Base-by-base conservation (phyloP, 2,797 vertebrate genomes). In the Myripristis murdjan region DNA sequence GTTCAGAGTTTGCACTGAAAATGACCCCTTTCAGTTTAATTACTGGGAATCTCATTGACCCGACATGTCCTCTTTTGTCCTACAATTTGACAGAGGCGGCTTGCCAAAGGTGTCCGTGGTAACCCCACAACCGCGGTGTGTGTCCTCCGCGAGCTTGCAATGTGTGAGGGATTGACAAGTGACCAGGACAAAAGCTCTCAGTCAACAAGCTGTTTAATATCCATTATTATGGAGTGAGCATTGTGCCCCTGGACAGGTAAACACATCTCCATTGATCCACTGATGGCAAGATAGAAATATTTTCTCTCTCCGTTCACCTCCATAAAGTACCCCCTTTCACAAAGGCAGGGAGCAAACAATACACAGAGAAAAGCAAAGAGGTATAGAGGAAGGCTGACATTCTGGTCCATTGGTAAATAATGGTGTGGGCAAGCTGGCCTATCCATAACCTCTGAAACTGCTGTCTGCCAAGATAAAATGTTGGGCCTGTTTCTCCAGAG, bases 231-330 rank as follows among this genome's bases (percentile, higher is more conserved):
- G 87, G 90, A 93, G 93, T 96, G 96, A 95, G 95, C 96, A 95
- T 93, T 94, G 94, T 94, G 94, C 92, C 84, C 60, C 86, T 72
- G 83, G 95, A 95, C 95, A 96, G 90, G 96, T 97, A 97, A 97
- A 97, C 96, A 97, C 95, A 95, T 95, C 96, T 97, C 95, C 95
- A 98, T 98, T 97, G 97, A 98, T 98, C 96, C 94, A 77, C 65
- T 88, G 91, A 91, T 88, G 93, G 94, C 93, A 88, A 95, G 95
- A 96, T 94, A 97, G 95, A 96, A 97, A 97, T 96, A 96, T 95
- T 95, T 96, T 95, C 92, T 92, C 93, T 95, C 87, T 8, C 64
- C 11, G 87, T 93, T 94, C 90, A 91, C 94, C 93, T 95, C 95
- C 95, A 95, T 96, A 95, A 97, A 96, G 94, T 92, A 92, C 86